Percentiles rank a stretch among this genome's conserved stretches.
Evolutionary conservation across 2,113 vertebrate genomes (phyloP).

Genomic region (Oncorhynchus clarkii): DNA sequence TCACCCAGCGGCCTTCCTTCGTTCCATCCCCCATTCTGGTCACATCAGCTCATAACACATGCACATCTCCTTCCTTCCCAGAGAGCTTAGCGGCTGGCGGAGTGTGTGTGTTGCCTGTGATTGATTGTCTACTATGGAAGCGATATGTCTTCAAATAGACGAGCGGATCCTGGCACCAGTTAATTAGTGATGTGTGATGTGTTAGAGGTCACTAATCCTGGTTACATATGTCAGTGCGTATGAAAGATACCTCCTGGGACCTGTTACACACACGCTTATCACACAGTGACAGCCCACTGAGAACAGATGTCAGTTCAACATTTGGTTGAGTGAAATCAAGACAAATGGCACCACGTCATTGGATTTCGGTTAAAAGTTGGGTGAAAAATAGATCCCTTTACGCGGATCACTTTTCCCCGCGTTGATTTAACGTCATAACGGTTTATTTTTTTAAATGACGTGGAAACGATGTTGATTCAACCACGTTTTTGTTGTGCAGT

Average conservation of each 20-base stretch:
- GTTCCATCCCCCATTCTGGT: neutral
- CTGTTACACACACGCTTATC: constrained; percentile 24
- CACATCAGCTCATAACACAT: neutral
- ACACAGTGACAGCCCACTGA: constrained; percentile 26
- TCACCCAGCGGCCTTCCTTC: neutral
- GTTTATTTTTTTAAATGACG: no score
- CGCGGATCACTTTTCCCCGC: no score
- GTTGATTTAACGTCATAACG: no score
- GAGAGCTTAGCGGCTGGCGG: neutral
- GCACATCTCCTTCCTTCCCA: neutral
- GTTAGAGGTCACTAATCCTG: neutral
- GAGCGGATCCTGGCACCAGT: constrained; percentile 48
- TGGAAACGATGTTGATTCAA: no score
- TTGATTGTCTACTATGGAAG: constrained; percentile 61
- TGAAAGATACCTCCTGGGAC: constrained; percentile 25
- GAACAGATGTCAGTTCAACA: no score
- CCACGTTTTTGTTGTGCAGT: no score
- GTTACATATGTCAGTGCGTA: constrained; percentile 25
- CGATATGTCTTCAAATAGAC: constrained; percentile 59
- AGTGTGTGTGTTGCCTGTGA: constrained; percentile 39
- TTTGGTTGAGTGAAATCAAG: no score
- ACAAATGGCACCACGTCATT: no score
- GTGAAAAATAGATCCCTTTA: no score
- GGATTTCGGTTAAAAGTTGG: no score
- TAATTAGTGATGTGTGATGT: constrained; percentile 48